Base-by-base conservation (phyloP, 2,113 vertebrate species). In the Enhydra lutris region DNA sequence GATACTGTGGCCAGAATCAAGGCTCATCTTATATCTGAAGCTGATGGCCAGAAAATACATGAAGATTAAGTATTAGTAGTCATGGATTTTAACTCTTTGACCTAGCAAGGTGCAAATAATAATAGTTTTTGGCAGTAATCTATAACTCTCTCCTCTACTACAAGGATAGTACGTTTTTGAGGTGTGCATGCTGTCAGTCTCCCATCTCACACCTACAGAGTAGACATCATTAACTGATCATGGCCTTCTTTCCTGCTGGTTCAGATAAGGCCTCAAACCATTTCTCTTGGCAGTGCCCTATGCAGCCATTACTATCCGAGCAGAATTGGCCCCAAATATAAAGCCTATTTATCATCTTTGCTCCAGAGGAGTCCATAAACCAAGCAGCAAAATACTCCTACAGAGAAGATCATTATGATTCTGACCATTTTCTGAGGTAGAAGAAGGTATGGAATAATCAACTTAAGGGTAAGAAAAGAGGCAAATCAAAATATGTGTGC, bases 281-380 rank as follows among this genome's bases (percentile, higher is more conserved):
- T 96, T 94, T 98, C 92, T 98, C 97, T 61, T 95, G 88, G 45
- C 52, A 92, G 95, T 93, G 92, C 96, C 95, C 97, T 97, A 89
- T 80, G 50, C 67, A 95, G 65, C 59, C 86, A 89, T 89, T 81
- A 74, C 59, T 47, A 95, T 94, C 95, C 78, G 89, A 34, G 97
- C 81, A 91, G 89, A 97, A 97, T 91, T 93, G 81, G 82, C 73
- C 82, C 59, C 59, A 85, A 95, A 98, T 81, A 97, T 97, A 97
- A 96, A 97, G 96, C 6, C 13, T 91, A 93, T 97, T 97, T 93
- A 91, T 97, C 92, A 96, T 95, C 93, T 97, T 95, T 94, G 73
- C 84, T 97, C 89, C 82, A 93, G 73, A 89, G 50, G 91, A n/a
- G 47, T 94, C 73, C 78, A 86, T 69, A 67, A 95, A 95, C 67